Evolutionary conservation across 1,140 invertebrate species (phyloP).

Genomic region (Trichonephila clavata): DNA sequence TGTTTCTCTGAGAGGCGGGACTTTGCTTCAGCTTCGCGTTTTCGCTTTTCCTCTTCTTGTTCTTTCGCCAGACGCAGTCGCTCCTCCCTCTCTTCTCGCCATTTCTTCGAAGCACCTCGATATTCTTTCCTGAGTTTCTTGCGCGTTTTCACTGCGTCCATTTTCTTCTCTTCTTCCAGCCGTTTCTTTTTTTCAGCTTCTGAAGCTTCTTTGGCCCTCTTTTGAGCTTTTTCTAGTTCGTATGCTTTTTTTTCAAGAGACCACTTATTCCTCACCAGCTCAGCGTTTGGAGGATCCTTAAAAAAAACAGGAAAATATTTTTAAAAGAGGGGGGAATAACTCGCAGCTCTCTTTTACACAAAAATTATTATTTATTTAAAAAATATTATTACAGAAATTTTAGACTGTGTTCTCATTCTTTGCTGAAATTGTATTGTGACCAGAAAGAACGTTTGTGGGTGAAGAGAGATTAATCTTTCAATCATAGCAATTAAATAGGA

Average conservation of each 20-base stretch:
- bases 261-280: not conserved
- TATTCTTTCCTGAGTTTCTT: not conserved
- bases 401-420: no score
- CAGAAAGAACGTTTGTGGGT: no score
- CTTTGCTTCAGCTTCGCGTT: not conserved
- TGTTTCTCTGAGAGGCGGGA: not conserved
- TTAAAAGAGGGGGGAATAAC: no score
- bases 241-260: not conserved
- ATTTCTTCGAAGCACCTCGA: not conserved
- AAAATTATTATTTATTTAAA: no score
- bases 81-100: not conserved
- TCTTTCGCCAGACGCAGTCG: not conserved
- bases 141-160: not conserved
- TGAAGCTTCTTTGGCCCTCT: not conserved
- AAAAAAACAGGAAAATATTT: not conserved
- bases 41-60: not conserved
- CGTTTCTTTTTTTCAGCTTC: not conserved
- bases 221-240: conserved; percentile 1
- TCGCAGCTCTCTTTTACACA: no score
- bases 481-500: no score
- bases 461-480: no score
- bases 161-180: not conserved
- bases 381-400: not conserved
- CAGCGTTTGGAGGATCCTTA: not conserved
- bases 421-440: no score